Percentiles rank a stretch among this genome's conserved stretches.
phyloP scores from a whole-genome alignment of 2,797 vertebrate species.

The Agapornis canus region DNA sequence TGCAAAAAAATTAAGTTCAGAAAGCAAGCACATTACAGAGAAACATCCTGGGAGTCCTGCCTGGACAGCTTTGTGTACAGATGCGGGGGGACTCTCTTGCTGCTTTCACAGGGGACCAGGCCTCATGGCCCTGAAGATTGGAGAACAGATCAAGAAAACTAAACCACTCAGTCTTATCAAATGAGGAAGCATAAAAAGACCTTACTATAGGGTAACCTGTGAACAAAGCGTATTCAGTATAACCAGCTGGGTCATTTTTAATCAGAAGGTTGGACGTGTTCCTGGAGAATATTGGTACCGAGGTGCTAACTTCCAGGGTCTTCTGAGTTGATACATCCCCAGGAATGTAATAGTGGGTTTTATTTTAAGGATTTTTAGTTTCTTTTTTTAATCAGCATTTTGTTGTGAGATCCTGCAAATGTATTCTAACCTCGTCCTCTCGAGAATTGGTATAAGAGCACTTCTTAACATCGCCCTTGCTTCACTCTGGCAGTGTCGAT shows the following conservation, averaged over 20 bases:
- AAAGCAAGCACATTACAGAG: conserved; percentile 65
- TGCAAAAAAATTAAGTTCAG: conserved; percentile 70
- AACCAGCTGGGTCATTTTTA: conserved; percentile 61
- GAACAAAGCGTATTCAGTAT: conserved; percentile 54
- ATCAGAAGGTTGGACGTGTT: conserved; percentile 61
- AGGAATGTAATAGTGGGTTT: conserved; percentile 51
- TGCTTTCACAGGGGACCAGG: conserved; percentile 78
- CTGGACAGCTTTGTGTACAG: conserved; percentile 48
- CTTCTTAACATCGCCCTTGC: conserved; percentile 47
- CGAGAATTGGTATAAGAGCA: conserved; percentile 47
- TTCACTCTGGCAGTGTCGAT: conserved; percentile 9
- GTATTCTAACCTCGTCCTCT: conserved; percentile 58
- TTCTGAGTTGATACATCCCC: conserved; percentile 56
- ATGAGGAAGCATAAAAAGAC: conserved; percentile 38
- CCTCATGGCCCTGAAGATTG: conserved; percentile 55
- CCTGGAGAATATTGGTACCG: conserved; percentile 61
- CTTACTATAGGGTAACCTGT: conserved; percentile 51
- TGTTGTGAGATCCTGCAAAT: conserved; percentile 61
- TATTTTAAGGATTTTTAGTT: conserved; percentile 55
- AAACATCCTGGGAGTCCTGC: conserved; percentile 65
- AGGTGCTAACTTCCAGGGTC: conserved; percentile 68
- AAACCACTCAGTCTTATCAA: conserved; percentile 46
- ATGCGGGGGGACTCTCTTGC: conserved; percentile 58
- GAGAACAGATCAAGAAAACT: conserved; percentile 64
- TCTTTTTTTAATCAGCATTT: conserved; percentile 63